A percentile compares a stretch with the other conserved stretches of the same genome.
These are phyloP conservation scores for Laodelphax striatellus DNA, from an alignment of 1,140 invertebrate genomes.

Conservation along the genomic window DNA sequence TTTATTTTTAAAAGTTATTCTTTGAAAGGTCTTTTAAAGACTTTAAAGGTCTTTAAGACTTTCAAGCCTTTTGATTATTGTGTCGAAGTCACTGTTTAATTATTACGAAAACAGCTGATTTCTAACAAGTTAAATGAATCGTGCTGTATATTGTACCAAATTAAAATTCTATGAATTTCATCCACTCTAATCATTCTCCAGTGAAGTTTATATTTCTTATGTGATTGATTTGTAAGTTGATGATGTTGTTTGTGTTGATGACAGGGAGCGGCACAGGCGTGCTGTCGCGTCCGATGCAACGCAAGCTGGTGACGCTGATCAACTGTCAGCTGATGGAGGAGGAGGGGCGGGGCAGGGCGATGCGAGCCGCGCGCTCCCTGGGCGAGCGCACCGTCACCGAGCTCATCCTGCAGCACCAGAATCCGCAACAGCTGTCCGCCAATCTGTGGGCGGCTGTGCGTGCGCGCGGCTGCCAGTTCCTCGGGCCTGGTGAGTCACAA, in stretches of 20 bases:
- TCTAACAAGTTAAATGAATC: no score
- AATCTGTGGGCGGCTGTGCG: constrained; percentile 96
- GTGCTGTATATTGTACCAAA: no score
- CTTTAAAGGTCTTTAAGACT: no score
- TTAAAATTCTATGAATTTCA: no score
- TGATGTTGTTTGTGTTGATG: constrained; percentile 3
- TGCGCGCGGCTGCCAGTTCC: constrained; percentile 93
- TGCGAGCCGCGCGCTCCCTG: constrained; percentile 76
- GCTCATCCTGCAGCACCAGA: constrained; percentile 87
- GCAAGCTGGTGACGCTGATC: constrained; percentile 83
- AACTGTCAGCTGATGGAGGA: constrained; percentile 87
- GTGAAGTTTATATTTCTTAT: no score
- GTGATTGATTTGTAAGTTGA: no score
- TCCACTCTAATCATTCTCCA: no score
- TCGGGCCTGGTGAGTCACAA: constrained; percentile 80
- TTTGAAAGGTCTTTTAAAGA: no score
- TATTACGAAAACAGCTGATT: no score
- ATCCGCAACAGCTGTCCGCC: constrained; percentile 80
- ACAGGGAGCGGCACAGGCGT: constrained; percentile 32
- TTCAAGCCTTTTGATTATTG: no score
- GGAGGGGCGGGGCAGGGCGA: constrained; percentile 68
- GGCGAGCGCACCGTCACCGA: constrained; percentile 92
- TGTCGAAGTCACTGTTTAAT: no score
- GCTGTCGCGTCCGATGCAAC: constrained; percentile 86
- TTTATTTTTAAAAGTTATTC: no score